Base-by-base conservation (phyloP, 2,888 invertebrate genomes). In the Sarcophaga variegata region DNA sequence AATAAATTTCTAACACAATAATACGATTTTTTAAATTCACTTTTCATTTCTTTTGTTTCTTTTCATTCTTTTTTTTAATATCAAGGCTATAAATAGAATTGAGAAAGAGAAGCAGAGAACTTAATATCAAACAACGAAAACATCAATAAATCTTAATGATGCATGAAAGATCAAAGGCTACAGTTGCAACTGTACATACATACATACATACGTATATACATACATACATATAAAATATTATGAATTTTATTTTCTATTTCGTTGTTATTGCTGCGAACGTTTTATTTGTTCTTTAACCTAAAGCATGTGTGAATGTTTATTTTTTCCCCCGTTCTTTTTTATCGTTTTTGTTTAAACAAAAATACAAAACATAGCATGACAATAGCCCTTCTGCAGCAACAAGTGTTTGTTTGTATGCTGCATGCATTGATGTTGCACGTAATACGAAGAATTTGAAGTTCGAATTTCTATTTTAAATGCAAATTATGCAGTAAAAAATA, bases 151-250 rank as follows among this genome's bases (percentile, higher is more conserved):
- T 86, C 69, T 85, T 86, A 88, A 88, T 83, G 88, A 88, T 86
- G 88, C 88, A 85, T 89, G 70, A 86, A 89, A 89, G 89, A 88
- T 88, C 89, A 88, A 87, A 89, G 88, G 86, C 83, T 88, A 76
- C 78, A 79, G 77, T 81, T 85, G 87, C 86, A 88, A 72, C 74
- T 66, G 70, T 63, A 81, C 37, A 37, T 37, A 37, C 2, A 2
- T 63, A 81, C 37, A 37, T 37, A 37, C 2, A 0, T 37, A 37
- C 8, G 0, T 37, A 37, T 1, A 2, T 37, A 37, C 8, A 8
- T 37, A 37, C 0, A 0, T 27, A 27, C 1, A 37, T 80, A 86
- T 86, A 88, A 83, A 74, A 47, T 75, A 79, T 72, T 69, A 25
- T 60, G 64, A 70, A 22, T 45, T 64, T 63, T 79, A 17, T 79